A percentile compares a stretch with the other conserved stretches of the same genome.
Evolutionary conservation across 1,140 invertebrate genomes (phyloP).

Genomic region (Aleiodes sp.): DNA sequence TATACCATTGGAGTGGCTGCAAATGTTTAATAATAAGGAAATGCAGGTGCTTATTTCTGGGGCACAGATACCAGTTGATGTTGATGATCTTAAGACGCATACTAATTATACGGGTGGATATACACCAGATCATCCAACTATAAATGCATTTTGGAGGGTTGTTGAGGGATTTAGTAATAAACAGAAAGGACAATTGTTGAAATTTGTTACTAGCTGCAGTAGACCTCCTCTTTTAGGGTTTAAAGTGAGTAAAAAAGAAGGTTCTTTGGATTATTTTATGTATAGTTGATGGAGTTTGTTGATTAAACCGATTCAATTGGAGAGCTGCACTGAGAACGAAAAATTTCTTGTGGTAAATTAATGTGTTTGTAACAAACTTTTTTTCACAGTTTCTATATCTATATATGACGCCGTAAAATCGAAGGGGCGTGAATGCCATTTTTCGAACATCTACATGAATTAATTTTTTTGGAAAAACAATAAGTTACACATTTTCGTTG

Average conservation of each 20-base stretch:
- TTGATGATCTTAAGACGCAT: conserved; percentile 86
- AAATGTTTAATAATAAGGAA: conserved; percentile 95
- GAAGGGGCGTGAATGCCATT: too few species aligned
- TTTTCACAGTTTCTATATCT: too few species aligned
- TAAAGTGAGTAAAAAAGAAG: conserved; percentile 74
- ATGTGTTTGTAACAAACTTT: too few species aligned
- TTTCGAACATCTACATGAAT: too few species aligned
- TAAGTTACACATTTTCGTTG: too few species aligned
- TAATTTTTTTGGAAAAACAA: too few species aligned
- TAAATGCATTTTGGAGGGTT: conserved; percentile 86
- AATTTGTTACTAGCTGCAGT: conserved; percentile 98
- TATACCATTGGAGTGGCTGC: conserved; percentile 88
- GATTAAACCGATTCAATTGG: too few species aligned
- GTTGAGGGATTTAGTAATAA: conserved; percentile 84
- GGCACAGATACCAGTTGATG: conserved; percentile 89
- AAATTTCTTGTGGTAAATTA: too few species aligned
- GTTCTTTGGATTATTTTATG: too few species aligned
- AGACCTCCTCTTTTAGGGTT: conserved; percentile 96
- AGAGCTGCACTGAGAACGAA: too few species aligned
- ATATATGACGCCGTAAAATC: too few species aligned
- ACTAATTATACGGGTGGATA: conserved; percentile 90
- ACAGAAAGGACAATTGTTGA: conserved; percentile 87
- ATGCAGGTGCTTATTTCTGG: conserved; percentile 94
- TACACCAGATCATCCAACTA: conserved; percentile 78
- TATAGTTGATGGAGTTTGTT: too few species aligned